phyloP scores from a whole-genome alignment of 2,113 vertebrate species.

The Macaca fascicularis region T2T-MFA8v1.1 NC_088379.1:17047501-17048000 shows the following conservation, averaged over 20 bases:
- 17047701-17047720: conserved; percentile 92
- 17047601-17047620: conserved; percentile 86
- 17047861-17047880: conserved; percentile 92
- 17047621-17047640: conserved; percentile 91
- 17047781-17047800: conserved; percentile 81
- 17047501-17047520: conserved; percentile 85
- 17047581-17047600: conserved; percentile 84
- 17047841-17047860: conserved; percentile 81
- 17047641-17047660: conserved; percentile 94
- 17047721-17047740: conserved; percentile 94
- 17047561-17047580: conserved; percentile 91
- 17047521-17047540: conserved; percentile 93
- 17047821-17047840: conserved; percentile 77
- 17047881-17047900: conserved; percentile 91
- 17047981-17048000: conserved; percentile 85
- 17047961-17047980: conserved; percentile 90
- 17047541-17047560: conserved; percentile 97
- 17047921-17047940: conserved; percentile 88
- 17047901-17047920: conserved; percentile 91
- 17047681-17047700: conserved; percentile 99
- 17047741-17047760: conserved; percentile 91
- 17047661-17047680: conserved; percentile 95
- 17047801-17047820: conserved; percentile 70
- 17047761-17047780: conserved; percentile 84
- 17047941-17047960: conserved; percentile 94